Percentiles rank a stretch among this genome's conserved stretches.
Conservation (phyloP, 2,797 vertebrate species). For the Anas acuta region DNA sequence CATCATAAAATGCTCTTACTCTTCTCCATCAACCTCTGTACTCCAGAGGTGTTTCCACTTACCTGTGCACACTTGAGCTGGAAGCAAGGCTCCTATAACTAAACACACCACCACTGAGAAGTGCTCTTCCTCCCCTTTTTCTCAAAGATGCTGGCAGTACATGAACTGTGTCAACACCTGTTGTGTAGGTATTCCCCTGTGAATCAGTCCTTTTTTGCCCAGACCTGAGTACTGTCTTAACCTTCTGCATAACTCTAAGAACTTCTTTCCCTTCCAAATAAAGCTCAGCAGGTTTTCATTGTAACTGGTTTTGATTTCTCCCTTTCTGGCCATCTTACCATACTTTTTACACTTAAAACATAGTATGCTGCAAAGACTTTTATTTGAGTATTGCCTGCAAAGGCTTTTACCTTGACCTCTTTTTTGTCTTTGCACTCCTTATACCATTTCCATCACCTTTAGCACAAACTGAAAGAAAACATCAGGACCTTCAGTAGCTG, state of each 20-base stretch:
- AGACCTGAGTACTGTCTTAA: not conserved
- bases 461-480: not conserved
- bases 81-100: not conserved
- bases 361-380: not conserved
- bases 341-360: not conserved
- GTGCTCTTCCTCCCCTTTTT: not conserved
- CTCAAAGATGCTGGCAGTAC: not conserved
- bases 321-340: not conserved
- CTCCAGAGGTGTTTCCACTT: not conserved
- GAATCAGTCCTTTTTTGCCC: not conserved
- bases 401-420: not conserved
- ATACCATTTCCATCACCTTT: not conserved
- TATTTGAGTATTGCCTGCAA: not conserved
- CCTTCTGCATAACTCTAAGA: not conserved
- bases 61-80: not conserved
- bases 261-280: not conserved
- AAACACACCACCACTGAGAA: not conserved
- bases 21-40: not conserved
- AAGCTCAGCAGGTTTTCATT: not conserved
- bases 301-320: not conserved
- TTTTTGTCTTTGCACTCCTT: not conserved
- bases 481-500: not conserved
- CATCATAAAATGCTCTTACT: accelerated
- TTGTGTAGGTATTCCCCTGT: too few species aligned
- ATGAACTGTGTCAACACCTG: not conserved